phyloP scores from a whole-genome alignment of 2,797 vertebrate species.

The Halcyon badia region DNA sequence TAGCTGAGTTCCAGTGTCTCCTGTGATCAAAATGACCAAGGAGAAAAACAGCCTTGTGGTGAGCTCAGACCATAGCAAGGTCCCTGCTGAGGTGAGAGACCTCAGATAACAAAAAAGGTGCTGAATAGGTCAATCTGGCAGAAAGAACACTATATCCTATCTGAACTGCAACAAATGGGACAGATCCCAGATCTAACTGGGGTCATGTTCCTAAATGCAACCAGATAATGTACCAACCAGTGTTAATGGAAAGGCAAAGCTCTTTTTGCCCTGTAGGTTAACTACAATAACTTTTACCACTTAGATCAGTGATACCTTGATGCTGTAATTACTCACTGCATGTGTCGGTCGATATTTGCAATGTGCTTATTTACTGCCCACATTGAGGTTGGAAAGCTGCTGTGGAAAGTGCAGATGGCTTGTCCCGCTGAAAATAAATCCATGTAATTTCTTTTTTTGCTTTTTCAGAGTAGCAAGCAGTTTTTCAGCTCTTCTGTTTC shows the following conservation, averaged over 20 bases:
- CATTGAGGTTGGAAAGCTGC: slow-evolving; percentile 35
- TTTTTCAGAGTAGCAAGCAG: slow-evolving; percentile 33
- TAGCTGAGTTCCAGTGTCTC: background rate
- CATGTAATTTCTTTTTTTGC: slow-evolving; percentile 18
- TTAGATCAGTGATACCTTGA: slow-evolving; percentile 57
- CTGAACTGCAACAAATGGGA: slow-evolving; percentile 39
- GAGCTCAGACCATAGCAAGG: background rate
- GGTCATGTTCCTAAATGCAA: slow-evolving; percentile 46
- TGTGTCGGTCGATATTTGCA: slow-evolving; percentile 58
- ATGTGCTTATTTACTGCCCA: slow-evolving; percentile 65
- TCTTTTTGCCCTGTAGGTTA: slow-evolving; percentile 39
- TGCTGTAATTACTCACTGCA: slow-evolving; percentile 73
- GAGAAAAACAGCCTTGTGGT: background rate
- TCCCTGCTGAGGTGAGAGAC: background rate
- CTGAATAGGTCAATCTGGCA: background rate
- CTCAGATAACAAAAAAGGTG: background rate
- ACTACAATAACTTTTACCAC: slow-evolving; percentile 47
- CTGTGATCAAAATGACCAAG: background rate
- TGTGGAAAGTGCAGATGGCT: slow-evolving; percentile 43
- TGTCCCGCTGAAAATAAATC: slow-evolving; percentile 66
- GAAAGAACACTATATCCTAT: background rate
- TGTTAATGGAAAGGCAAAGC: slow-evolving; percentile 46
- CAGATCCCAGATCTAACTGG: background rate
- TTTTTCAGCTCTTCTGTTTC: slow-evolving; percentile 26
- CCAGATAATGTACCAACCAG: slow-evolving; percentile 17